A percentile compares a stretch with the other conserved stretches of the same genome.
Evolutionary conservation across 2,888 invertebrate genomes (phyloP).

Genomic region (Tanypteryx hageni): DNA sequence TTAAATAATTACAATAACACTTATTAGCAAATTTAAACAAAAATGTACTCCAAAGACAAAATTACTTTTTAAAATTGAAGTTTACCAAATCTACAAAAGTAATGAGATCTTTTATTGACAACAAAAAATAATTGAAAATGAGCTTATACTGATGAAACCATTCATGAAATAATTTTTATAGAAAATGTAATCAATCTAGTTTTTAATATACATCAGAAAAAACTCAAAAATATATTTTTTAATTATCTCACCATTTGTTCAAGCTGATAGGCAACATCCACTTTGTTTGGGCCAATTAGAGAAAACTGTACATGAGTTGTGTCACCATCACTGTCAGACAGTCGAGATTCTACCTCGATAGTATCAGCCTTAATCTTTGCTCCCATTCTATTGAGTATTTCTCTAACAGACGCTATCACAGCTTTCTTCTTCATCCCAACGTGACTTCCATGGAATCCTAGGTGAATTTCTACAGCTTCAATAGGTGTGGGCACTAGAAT

Average conservation of each 20-base stretch:
- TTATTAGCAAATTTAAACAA: too few relatives aligned
- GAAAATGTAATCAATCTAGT: too few relatives aligned
- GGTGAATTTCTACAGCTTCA: slow-evolving; percentile 85
- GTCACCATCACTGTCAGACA: slow-evolving; percentile 76
- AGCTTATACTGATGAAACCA: too few relatives aligned
- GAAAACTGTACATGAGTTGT: slow-evolving; percentile 80
- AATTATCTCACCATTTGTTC: slow-evolving; percentile 83
- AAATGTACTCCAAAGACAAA: too few relatives aligned
- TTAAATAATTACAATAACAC: too few relatives aligned
- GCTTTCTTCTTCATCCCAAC: slow-evolving; percentile 66
- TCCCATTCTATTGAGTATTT: slow-evolving; percentile 72
- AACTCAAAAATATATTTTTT: neutral
- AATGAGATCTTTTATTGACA: too few relatives aligned
- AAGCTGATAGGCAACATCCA: slow-evolving; percentile 87
- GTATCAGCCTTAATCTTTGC: slow-evolving; percentile 75
- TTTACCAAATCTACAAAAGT: too few relatives aligned
- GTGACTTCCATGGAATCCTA: slow-evolving; percentile 83
- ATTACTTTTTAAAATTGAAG: too few relatives aligned
- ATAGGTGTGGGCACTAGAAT: slow-evolving; percentile 83
- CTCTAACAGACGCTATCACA: slow-evolving; percentile 71
- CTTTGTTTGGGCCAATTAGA: slow-evolving; percentile 84
- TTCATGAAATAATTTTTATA: too few relatives aligned
- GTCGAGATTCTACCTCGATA: slow-evolving; percentile 73
- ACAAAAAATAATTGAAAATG: too few relatives aligned
- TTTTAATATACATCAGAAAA: too few relatives aligned